Evolutionary conservation across 2,888 invertebrate genomes (phyloP), one percentile per base, ranked within the genome.

Genomic region (Pachymerium ferrugineum): DNA sequence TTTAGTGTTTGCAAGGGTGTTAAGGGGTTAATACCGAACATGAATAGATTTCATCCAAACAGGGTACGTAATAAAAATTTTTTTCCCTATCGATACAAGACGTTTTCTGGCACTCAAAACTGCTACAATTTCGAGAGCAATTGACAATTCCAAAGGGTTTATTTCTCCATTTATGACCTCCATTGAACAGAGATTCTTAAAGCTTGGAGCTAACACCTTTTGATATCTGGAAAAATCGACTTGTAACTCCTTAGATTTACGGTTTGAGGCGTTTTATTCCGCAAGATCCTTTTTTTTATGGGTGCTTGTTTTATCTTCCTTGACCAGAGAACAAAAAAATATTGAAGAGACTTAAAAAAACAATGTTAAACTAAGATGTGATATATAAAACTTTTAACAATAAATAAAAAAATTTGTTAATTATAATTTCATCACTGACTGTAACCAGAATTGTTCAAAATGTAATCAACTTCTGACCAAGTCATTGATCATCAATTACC

Each of bases 81-180:
- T 47, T 47, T 62, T 62, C 25, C 28, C 12, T 62, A 62, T 62
- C 28, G 62, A 62, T 62, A 62, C 62, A 62, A 62, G 28, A 62
- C 62, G 28, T 62, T 62, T 62, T 22, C 28, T 62, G 28, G 28
- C 4, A 62, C 25, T 62, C 62, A 62, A 62, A 62, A 62, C n/a
- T 62, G 62, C 62, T n/a, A 62, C 62, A 62, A 62, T 62, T 62
- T 62, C 25, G n/a, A 62, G 62, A 28, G 62, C 62, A 62, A 62
- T 62, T 62, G 62, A 62, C 62, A 62, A 62, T 62, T 62, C 62
- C 62, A 62, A 62, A 28, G 62, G 62, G 62, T 62, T 62, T 62
- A 62, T 62, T 62, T 62, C 62, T 62, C 62, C 62, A 62, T 62
- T 62, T 62, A 62, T 28, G 62, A 62, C 62, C 62, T 8, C 25